A percentile compares a stretch with the other conserved stretches of the same genome.
phyloP scores from a whole-genome alignment of 2,113 vertebrate species.

The Gadus chalcogrammus region DNA sequence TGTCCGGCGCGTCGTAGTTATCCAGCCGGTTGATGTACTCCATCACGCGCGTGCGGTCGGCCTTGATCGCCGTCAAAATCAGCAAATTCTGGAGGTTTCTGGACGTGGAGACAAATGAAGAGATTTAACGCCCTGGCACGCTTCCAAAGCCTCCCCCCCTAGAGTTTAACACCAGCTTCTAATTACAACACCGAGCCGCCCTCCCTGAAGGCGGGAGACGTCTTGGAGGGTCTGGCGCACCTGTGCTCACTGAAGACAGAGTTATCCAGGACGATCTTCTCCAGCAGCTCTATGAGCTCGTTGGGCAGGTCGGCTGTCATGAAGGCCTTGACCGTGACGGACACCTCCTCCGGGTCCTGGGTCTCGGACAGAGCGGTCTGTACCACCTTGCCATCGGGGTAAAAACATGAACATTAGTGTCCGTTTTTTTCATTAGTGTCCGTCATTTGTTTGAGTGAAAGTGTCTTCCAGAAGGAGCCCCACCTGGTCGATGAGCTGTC shows the following conservation, averaged over 20 bases:
- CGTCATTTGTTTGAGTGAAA: neutral
- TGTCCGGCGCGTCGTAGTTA: slow-evolving; percentile 89
- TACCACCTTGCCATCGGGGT: slow-evolving; percentile 76
- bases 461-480: neutral
- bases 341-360: slow-evolving; percentile 90
- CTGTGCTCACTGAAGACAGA: slow-evolving; percentile 91
- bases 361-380: slow-evolving; percentile 91
- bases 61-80: slow-evolving; percentile 91
- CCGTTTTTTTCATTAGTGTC: neutral
- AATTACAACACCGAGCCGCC: neutral
- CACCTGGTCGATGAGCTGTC: slow-evolving; percentile 90
- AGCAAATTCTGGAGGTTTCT: slow-evolving; percentile 94
- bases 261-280: slow-evolving; percentile 92
- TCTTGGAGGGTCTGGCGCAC: slow-evolving; percentile 51
- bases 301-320: slow-evolving; percentile 91
- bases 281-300: slow-evolving; percentile 86
- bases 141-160: neutral
- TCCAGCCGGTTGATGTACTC: slow-evolving; percentile 89
- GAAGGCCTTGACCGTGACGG: slow-evolving; percentile 89
- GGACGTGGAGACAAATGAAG: neutral
- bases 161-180: neutral
- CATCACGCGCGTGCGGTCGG: slow-evolving; percentile 88
- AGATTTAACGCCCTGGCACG: neutral
- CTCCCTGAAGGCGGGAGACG: neutral
- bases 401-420: neutral